Evolutionary conservation across 2,113 vertebrate genomes (phyloP).

Genomic region (Phalacrocorax carbo): DNA sequence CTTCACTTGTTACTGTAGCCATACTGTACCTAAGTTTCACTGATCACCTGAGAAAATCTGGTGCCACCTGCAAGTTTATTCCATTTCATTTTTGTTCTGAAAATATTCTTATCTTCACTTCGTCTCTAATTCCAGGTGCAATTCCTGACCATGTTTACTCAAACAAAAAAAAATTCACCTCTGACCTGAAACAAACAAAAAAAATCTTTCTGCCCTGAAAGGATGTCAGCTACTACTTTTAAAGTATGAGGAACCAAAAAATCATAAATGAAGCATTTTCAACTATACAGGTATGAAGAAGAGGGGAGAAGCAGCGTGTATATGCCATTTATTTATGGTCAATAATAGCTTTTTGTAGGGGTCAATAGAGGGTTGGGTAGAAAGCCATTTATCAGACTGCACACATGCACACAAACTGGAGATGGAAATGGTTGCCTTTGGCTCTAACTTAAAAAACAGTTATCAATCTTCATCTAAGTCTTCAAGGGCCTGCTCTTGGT

Average conservation of each 20-base stretch:
- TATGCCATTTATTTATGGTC: neutral
- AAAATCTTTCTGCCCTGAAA: neutral
- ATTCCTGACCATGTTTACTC: neutral
- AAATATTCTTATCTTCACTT: neutral
- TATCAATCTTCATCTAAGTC: slow-evolving; percentile 57
- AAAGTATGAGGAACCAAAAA: neutral
- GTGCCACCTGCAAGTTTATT: neutral
- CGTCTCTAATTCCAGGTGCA: neutral
- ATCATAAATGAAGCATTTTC: neutral
- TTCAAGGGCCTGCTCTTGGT: slow-evolving; percentile 51
- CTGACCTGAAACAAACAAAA: neutral
- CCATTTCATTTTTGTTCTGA: neutral
- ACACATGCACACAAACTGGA: neutral
- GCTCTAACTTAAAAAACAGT: slow-evolving; percentile 37
- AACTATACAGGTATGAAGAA: neutral
- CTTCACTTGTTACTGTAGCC: neutral
- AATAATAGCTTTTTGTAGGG: neutral
- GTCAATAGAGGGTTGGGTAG: neutral
- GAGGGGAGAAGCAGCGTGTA: neutral
- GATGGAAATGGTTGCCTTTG: slow-evolving; percentile 39
- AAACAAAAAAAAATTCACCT: neutral
- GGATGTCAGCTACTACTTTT: neutral
- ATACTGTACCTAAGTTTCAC: neutral
- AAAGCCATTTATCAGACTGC: slow-evolving; percentile 11
- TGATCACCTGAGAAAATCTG: neutral